phyloP scores from a whole-genome alignment of 2,888 invertebrate genomes.

The Resseliella maxima region DNA sequence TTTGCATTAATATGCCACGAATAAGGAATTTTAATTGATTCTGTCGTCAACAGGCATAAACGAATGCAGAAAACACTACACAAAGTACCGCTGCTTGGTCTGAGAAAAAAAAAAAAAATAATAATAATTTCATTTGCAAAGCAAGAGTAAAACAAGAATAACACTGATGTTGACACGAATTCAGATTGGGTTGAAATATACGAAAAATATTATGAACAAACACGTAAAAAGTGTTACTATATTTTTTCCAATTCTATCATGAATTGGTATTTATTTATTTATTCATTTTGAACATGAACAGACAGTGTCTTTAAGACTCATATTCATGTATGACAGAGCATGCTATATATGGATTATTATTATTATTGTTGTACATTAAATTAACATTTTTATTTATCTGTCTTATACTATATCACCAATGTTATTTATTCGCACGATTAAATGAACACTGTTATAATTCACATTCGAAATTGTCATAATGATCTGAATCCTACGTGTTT shows the following conservation, averaged over 20 bases:
- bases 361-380: background rate
- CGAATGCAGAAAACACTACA: slow-evolving; percentile 22
- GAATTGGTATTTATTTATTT: background rate
- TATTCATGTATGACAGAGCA: background rate
- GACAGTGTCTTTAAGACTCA: background rate
- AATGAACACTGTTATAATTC: background rate
- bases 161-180: background rate
- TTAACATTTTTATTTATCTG: background rate
- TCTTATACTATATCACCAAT: too few relatives aligned
- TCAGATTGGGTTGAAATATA: background rate
- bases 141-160: background rate
- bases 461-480: background rate
- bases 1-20: slow-evolving; percentile 42
- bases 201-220: background rate
- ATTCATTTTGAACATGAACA: background rate
- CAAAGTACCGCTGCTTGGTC: slow-evolving; percentile 27
- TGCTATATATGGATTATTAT: background rate
- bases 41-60: background rate
- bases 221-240: slow-evolving; percentile 26
- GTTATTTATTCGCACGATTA: background rate
- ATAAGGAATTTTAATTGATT: slow-evolving; percentile 37
- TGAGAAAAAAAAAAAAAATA: too few relatives aligned
- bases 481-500: slow-evolving; percentile 23
- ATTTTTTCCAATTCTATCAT: background rate
- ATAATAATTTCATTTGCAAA: too few relatives aligned